Base-by-base conservation (phyloP, 2,888 invertebrate genomes). In the Chymomyza caudatula region DNA sequence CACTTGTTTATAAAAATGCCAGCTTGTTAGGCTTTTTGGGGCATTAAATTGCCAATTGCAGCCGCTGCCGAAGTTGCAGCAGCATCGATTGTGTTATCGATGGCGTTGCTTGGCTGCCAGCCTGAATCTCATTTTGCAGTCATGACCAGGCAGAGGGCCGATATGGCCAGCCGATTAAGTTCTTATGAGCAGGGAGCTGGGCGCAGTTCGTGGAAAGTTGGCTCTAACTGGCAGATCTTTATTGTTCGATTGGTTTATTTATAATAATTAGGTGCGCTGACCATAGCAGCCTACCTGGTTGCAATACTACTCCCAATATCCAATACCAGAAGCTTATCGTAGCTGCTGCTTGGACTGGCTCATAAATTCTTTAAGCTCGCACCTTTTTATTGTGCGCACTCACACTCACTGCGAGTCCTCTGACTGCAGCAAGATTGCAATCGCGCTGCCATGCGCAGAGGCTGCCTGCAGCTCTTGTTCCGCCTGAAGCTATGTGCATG, bases 211-310 rank as follows among this genome's bases (percentile, higher is more conserved):
- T 78, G 83, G 83, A 84, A 84, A 84, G 76, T 85, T 85, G 20
- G 54, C 47, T 20, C 19, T 15, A 20, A 13, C 67, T 77, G 71
- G 64, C 85, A 86, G 89, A 88, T 88, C 87, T 88, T 87, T 87
- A 87, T 88, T 88, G 86, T 87, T 78, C 86, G 89, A 88, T 88
- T 88, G 89, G 88, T 87, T 88, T 88, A 88, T 88, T 88, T 88
- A 88, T 88, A 88, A 88, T 88, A 88, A 88, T 88, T 88, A 88
- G 88, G 89, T 88, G 87, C 87, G 83, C 85, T 84, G 85, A 86
- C 79, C 79, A 65, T 20, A 51, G 4, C 51, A 51, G n/a, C n/a
- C 78, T 64, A 60, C 74, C 70, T 69, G 54, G 60, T 44, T 53
- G 37, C 43, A 23, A 49, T 8, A 19, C 56, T 47, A 19, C 55